phyloP scores from a whole-genome alignment of 2,888 invertebrate species.

The Parnassius mnemosyne region DNA sequence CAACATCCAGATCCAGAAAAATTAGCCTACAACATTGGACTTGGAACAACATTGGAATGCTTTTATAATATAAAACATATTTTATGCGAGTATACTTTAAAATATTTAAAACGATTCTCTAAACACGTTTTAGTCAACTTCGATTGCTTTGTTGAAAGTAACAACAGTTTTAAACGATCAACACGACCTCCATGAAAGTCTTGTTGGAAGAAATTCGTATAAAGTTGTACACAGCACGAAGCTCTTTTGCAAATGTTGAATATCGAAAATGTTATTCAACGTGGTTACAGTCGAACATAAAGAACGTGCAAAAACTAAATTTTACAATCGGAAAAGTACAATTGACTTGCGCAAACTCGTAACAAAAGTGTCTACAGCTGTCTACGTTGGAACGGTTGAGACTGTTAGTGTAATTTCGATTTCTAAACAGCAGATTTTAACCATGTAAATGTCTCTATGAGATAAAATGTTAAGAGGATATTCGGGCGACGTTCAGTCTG shows the following conservation, averaged over 20 bases:
- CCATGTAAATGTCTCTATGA: constrained; percentile 2
- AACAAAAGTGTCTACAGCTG: not conserved
- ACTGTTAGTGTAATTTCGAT: constrained; percentile 3
- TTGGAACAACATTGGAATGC: too few relatives aligned
- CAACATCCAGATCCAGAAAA: too few relatives aligned
- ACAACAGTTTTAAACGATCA: not conserved
- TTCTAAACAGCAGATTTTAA: constrained; percentile 7
- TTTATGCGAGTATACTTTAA: too few relatives aligned
- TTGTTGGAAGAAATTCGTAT: constrained; percentile 13
- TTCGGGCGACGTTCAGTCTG: too few relatives aligned
- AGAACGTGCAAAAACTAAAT: constrained; percentile 16
- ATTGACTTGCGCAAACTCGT: constrained; percentile 20
- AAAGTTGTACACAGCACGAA: constrained; percentile 19
- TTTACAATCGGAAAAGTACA: constrained; percentile 21
- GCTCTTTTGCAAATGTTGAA: constrained; percentile 3
- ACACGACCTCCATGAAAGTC: constrained; percentile 7
- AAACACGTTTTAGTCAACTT: too few relatives aligned
- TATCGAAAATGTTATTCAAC: constrained; percentile 13
- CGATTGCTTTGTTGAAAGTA: not conserved
- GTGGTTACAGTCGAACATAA: constrained; percentile 13
- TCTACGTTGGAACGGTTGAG: not conserved
- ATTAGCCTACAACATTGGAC: too few relatives aligned
- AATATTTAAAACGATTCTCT: too few relatives aligned
- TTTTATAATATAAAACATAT: too few relatives aligned
- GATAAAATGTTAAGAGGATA: too few relatives aligned